Conservation (phyloP, 2,888 invertebrate species). For the Sisyra nigra region DNA sequence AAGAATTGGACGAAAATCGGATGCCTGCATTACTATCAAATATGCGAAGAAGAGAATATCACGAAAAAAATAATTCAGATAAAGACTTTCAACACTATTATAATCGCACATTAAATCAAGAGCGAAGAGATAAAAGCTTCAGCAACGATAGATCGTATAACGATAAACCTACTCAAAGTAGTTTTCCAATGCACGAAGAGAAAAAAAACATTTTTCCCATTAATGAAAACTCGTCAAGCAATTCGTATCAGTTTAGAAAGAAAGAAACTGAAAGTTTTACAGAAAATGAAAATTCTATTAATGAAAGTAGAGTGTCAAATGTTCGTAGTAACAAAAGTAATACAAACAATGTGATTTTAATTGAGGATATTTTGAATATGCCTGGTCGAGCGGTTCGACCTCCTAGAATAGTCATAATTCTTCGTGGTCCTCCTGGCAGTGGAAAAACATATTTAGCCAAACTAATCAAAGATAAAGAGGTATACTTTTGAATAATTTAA, state of each 20-base stretch:
- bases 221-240: background rate
- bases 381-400: slow-evolving; percentile 74
- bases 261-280: slow-evolving; percentile 14
- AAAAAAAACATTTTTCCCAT: background rate
- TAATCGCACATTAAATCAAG: background rate
- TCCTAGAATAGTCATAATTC: slow-evolving; percentile 63
- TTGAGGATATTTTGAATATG: slow-evolving; percentile 67
- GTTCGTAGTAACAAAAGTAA: slow-evolving; percentile 1
- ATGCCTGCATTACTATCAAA: too few species aligned
- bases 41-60: too few species aligned
- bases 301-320: slow-evolving; percentile 7
- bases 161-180: background rate
- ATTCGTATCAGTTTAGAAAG: background rate
- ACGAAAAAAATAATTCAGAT: too few species aligned
- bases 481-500: slow-evolving; percentile 19
- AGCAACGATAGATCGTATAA: background rate
- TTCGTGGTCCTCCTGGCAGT: slow-evolving; percentile 87
- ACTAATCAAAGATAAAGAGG: slow-evolving; percentile 66
- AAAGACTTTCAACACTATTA: too few species aligned
- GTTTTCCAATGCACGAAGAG: background rate
- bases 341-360: slow-evolving; percentile 36
- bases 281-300: slow-evolving; percentile 22
- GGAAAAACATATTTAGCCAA: slow-evolving; percentile 87
- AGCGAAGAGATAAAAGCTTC: background rate
- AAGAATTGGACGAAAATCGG: too few species aligned